phyloP scores from a whole-genome alignment of 2,113 vertebrate species.

The Leucosticte australis region DNA sequence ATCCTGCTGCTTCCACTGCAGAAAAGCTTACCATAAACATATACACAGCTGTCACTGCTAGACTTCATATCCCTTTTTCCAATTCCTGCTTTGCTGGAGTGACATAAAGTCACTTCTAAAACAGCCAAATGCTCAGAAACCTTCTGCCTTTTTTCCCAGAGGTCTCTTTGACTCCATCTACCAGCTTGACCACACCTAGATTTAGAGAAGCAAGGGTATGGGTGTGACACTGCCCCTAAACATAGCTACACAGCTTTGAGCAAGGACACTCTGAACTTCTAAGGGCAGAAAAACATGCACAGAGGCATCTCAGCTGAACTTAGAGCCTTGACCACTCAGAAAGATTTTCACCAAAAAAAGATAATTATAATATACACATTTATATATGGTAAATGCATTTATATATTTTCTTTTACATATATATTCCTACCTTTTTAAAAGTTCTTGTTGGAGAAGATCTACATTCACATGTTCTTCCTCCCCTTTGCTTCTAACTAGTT shows the following conservation, averaged over 20 bases:
- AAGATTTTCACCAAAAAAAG: background rate
- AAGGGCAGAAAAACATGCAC: background rate
- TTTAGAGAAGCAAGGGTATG: background rate
- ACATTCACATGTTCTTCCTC: background rate
- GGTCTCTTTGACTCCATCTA: background rate
- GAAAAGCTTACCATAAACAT: background rate
- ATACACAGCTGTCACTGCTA: background rate
- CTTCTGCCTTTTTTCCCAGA: background rate
- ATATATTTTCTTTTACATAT: background rate
- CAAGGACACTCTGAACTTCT: background rate
- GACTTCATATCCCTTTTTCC: background rate
- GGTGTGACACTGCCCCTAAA: background rate
- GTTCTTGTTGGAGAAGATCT: background rate
- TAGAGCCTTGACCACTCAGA: background rate
- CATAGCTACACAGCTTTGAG: rapidly evolving
- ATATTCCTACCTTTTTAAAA: background rate
- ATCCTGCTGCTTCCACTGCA: background rate
- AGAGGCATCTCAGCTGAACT: background rate
- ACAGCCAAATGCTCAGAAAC: background rate
- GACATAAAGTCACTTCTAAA: background rate
- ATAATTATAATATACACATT: background rate
- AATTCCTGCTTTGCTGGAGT: background rate
- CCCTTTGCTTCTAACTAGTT: background rate
- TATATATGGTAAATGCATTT: background rate
- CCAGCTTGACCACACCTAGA: background rate